These are phyloP conservation scores for Myocastor coypus DNA, from an alignment of 2,113 vertebrate genomes.

Conservation along the genomic window DNA sequence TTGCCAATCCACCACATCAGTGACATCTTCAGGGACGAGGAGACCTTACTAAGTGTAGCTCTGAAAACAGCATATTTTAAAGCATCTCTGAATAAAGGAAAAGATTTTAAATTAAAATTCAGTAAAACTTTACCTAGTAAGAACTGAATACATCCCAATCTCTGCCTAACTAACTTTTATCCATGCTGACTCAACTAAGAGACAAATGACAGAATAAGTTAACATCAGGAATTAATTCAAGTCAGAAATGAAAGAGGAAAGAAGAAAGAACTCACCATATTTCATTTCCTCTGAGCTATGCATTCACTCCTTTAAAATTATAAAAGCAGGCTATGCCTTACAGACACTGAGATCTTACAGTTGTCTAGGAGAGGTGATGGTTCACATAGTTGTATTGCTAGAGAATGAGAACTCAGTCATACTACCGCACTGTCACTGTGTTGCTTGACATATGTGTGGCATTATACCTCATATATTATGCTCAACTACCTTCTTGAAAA, in stretches of 20 bases:
- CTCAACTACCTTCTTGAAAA: background rate
- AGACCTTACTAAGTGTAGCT: background rate
- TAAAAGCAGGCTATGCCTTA: background rate
- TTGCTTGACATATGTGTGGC: background rate
- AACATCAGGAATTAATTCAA: background rate
- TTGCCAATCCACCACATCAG: background rate
- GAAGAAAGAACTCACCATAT: background rate
- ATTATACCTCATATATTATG: background rate
- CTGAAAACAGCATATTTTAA: conserved; percentile 39
- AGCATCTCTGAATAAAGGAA: background rate
- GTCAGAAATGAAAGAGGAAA: background rate
- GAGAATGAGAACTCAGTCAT: background rate
- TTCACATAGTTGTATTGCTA: background rate
- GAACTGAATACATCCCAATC: background rate
- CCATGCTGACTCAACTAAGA: background rate
- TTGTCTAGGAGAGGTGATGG: background rate
- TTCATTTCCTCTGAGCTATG: background rate
- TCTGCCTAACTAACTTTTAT: conserved; percentile 10
- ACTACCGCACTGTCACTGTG: background rate
- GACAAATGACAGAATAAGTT: conserved; percentile 3
- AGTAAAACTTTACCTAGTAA: background rate
- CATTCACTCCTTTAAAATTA: background rate
- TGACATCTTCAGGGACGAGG: conserved; percentile 2
- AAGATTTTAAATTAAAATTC: conserved; percentile 29
- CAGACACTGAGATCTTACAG: background rate